These are phyloP conservation scores for Tetranychus truncatus DNA, from an alignment of 2,888 invertebrate species.

Conservation along the genomic window DNA sequence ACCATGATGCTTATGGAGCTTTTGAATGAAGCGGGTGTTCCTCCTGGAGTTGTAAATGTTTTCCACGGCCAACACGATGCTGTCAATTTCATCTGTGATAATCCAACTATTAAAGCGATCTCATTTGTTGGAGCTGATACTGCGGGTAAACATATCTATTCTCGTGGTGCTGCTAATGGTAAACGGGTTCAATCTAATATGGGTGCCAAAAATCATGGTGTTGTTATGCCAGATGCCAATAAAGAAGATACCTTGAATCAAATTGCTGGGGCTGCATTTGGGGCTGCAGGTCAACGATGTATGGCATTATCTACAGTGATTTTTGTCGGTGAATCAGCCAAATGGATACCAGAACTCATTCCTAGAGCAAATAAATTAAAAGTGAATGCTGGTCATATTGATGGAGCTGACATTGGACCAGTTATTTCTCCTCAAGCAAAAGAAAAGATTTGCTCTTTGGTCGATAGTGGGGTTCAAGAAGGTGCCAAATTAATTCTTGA, in stretches of 20 bases:
- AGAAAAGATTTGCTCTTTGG: conserved; percentile 52
- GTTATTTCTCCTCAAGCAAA: conserved; percentile 85
- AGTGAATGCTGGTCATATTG: conserved; percentile 56
- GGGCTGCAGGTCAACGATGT: conserved; percentile 95
- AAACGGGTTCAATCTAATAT: conserved; percentile 94
- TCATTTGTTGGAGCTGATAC: conserved; percentile 95
- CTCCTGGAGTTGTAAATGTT: conserved; percentile 82
- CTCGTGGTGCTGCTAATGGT: conserved; percentile 69
- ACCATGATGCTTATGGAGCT: conserved; percentile 85
- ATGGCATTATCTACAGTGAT: conserved; percentile 94
- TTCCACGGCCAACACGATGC: conserved; percentile 87
- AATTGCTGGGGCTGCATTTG: conserved; percentile 76
- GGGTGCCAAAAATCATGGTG: conserved; percentile 98
- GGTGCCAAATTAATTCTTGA: conserved; percentile 77
- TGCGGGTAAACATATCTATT: conserved; percentile 86
- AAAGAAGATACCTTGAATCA: conserved; percentile 89
- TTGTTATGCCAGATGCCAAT: conserved; percentile 90
- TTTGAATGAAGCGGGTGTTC: conserved; percentile 79
- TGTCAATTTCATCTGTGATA: conserved; percentile 92
- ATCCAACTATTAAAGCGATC: conserved; percentile 84
- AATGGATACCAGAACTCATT: conserved; percentile 85
- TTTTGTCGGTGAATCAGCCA: conserved; percentile 70
- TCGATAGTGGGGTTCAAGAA: conserved; percentile 63
- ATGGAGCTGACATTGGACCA: conserved; percentile 47
- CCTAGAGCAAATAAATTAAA: conserved; percentile 60